phyloP scores from a whole-genome alignment of 2,113 vertebrate species.

The Megaceryle maxima region DNA sequence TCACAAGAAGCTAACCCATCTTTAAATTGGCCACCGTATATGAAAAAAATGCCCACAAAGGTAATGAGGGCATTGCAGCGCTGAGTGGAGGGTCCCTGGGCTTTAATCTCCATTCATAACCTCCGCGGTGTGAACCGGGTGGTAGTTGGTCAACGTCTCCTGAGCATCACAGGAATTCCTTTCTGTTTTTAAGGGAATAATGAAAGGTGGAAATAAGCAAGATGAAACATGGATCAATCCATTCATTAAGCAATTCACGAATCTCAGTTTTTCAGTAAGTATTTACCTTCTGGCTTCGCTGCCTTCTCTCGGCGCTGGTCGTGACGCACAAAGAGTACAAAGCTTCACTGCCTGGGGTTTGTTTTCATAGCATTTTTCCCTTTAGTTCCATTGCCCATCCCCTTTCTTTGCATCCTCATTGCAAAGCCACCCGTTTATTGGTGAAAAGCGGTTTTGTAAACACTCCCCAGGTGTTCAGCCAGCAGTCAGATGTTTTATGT shows the following conservation, averaged over 20 bases:
- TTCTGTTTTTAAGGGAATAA: conserved; percentile 83
- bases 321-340: not conserved
- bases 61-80: conserved; percentile 61
- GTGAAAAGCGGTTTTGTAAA: not conserved
- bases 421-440: not conserved
- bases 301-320: not conserved
- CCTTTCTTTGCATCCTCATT: not conserved
- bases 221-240: conserved; percentile 96
- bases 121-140: not conserved
- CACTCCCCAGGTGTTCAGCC: not conserved
- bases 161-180: not conserved
- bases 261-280: conserved; percentile 92
- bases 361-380: fast-evolving
- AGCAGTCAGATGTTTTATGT: not conserved
- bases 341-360: not conserved
- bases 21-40: conserved; percentile 89
- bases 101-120: not conserved
- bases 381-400: not conserved
- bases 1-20: conserved; percentile 88
- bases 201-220: conserved; percentile 91
- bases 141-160: not conserved
- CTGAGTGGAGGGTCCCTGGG: no score
- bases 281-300: not conserved
- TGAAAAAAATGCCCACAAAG: conserved; percentile 91
- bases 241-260: conserved; percentile 94